Evolutionary conservation across 2,797 vertebrate species (phyloP), one percentile per base, ranked within the genome.

Genomic region (Cryptoblepharus egeriae): DNA sequence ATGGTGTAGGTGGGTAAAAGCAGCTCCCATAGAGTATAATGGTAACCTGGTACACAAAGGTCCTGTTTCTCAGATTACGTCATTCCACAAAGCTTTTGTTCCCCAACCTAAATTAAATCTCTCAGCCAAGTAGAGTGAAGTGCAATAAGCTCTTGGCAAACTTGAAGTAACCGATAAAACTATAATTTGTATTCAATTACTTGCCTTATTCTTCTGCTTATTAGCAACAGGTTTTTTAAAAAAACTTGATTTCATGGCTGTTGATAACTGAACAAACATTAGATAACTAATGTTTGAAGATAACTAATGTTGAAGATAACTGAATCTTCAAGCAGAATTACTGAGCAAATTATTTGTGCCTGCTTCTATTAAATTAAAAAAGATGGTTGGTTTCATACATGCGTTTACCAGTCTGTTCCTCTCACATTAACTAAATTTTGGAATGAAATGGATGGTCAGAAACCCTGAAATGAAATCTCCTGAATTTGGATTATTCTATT

Each of bases 1-100:
- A 68, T 88, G 78, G 85, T 76, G 57, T 90, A 88, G 89, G 88
- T 84, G 85, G 85, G 78, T 80, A 80, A 82, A 81, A 89, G 85
- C 85, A 89, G 73, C 87, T 83, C 0, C 0, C 83, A 83, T 85
- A 78, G 57, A 84, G 83, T 83, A 87, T 87, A 91, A 87, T 94
- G 85, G 93, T 84, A 90, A 87, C 88, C 70, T 85, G 57, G 84
- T 88, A 91, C 83, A 61, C 80, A 79, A 73, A 80, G 84, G 85
- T 92, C 84, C 90, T 83, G 91, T 90, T 90, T 90, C 73, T 55
- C 30, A 76, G 57, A 57, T 83, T 87, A 67, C n/a, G 0, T 92
- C 86, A 81, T 87, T 83, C 68, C 77, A 57, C 10, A 0, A 1
- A 30, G 32, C 77, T 57, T 10, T 91, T 88, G 87, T 87, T 70